These are phyloP conservation scores for Pseudobourletiella spinata DNA, from an alignment of 1,140 invertebrate genomes.

Conservation along the genomic window DNA sequence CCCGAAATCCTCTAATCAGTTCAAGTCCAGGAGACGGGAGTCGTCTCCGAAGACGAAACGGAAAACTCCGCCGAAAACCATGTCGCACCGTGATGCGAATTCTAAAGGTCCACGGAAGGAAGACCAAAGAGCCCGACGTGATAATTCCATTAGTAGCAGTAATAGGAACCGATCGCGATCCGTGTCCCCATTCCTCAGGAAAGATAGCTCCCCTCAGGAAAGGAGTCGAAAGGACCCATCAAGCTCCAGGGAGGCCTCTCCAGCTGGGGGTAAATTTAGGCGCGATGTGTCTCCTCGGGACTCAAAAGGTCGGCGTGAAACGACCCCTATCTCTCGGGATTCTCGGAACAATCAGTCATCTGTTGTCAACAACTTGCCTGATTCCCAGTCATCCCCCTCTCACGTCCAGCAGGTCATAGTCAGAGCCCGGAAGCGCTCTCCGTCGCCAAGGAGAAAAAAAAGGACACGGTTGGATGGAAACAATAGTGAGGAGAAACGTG, in stretches of 20 bases:
- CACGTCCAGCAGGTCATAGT: not conserved
- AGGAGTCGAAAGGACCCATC: not conserved
- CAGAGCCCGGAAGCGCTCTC: not conserved
- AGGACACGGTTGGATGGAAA: not conserved
- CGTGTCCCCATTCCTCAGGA: not conserved
- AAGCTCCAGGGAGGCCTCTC: not conserved
- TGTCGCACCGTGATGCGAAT: not conserved
- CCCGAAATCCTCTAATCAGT: not conserved
- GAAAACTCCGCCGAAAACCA: not conserved
- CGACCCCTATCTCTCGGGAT: not conserved
- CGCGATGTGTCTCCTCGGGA: not conserved
- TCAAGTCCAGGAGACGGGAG: not conserved
- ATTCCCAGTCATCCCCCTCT: not conserved
- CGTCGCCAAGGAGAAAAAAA: not conserved
- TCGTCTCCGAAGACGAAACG: not conserved
- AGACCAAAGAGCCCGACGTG: not conserved
- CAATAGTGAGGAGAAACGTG: not conserved
- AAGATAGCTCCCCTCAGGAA: not conserved
- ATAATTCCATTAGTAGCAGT: not conserved
- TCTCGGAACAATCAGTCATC: not conserved
- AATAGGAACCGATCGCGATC: not conserved
- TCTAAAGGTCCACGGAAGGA: not conserved
- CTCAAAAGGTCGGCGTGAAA: not conserved
- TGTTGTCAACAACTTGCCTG: not conserved
- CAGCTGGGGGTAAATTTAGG: not conserved